Evolutionary conservation across 2,113 vertebrate genomes (phyloP).

Genomic region (Chlorocebus sabaeus): DNA sequence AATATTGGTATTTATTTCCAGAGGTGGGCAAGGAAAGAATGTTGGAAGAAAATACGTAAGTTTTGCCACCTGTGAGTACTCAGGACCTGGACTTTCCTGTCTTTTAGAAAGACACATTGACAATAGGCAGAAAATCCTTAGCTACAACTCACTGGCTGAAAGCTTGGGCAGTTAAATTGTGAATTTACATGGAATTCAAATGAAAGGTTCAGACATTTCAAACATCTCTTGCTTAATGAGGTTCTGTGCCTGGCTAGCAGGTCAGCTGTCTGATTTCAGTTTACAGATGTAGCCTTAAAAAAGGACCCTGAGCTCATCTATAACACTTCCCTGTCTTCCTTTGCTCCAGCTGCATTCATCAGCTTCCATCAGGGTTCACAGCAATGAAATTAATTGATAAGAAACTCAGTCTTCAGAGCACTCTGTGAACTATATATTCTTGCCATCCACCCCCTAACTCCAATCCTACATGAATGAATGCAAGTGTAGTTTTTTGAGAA

Average conservation of each 20-base stretch:
- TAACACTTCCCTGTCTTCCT: background rate
- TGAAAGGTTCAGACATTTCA: conserved; percentile 43
- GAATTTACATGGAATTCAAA: conserved; percentile 49
- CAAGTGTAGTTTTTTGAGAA: background rate
- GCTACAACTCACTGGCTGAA: conserved; percentile 37
- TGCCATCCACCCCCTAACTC: background rate
- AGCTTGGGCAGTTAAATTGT: conserved; percentile 7
- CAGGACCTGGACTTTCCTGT: background rate
- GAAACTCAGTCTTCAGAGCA: background rate
- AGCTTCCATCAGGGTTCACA: background rate
- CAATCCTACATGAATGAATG: background rate
- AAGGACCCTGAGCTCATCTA: background rate
- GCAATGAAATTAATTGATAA: background rate
- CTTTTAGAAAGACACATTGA: conserved; percentile 18
- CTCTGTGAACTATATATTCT: background rate
- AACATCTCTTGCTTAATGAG: conserved; percentile 43
- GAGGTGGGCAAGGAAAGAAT: background rate
- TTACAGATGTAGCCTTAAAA: background rate
- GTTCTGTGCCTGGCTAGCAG: conserved; percentile 34
- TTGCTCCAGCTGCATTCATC: background rate
- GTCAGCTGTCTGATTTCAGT: conserved; percentile 43
- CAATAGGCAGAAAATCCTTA: conserved; percentile 48
- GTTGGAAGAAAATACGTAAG: background rate
- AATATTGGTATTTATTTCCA: background rate
- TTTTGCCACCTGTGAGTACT: conserved; percentile 26